Evolutionary conservation across 2,888 invertebrate genomes (phyloP).

Genomic region (Bombylius major): DNA sequence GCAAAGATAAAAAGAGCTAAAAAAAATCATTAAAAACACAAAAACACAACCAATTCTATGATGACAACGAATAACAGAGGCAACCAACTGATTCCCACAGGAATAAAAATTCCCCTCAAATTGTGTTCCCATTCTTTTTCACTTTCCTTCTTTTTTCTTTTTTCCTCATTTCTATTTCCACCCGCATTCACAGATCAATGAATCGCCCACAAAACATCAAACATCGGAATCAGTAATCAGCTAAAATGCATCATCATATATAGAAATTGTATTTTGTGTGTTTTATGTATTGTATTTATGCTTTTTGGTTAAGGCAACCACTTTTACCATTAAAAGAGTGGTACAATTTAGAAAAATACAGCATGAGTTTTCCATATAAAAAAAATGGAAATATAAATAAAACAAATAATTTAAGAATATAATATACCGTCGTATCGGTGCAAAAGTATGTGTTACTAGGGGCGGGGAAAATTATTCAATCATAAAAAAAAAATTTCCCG

Average conservation of each 20-base stretch:
- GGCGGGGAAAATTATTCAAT: constrained; percentile 7
- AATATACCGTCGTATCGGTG: background rate
- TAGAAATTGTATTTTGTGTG: no score
- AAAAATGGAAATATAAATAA: no score
- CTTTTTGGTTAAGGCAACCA: no score
- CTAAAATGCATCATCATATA: no score
- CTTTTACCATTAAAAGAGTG: no score
- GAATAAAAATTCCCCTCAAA: background rate
- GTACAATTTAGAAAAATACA: no score
- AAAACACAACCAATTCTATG: background rate
- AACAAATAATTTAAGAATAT: background rate
- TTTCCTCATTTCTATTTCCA: background rate
- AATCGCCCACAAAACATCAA: background rate
- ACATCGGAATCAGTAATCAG: background rate
- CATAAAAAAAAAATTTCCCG: constrained; percentile 4
- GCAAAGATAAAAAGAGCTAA: no score
- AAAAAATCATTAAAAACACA: background rate
- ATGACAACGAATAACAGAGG: no score
- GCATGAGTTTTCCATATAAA: no score
- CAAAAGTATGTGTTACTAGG: constrained; percentile 2
- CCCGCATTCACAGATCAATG: background rate
- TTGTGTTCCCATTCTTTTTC: background rate
- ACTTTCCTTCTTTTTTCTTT: no score
- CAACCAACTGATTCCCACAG: background rate
- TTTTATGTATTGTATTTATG: no score